Conservation (phyloP, 2,888 invertebrate genomes). For the Nomada fucata region DNA sequence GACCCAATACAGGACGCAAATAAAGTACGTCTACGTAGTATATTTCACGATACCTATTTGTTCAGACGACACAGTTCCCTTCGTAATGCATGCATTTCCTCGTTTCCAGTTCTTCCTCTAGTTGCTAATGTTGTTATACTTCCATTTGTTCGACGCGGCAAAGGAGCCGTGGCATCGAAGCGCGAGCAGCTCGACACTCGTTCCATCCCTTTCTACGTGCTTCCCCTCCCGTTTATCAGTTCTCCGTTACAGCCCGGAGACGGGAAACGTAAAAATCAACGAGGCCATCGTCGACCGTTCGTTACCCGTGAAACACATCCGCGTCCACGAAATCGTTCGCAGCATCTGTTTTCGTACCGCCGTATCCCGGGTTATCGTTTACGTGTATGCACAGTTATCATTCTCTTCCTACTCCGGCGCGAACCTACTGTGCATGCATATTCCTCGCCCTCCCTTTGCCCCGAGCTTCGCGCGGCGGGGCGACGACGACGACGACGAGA, state of each 20-base stretch:
- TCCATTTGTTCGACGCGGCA: conserved; percentile 63
- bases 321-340: conserved; percentile 12
- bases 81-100: conserved; percentile 55
- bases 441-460: conserved; percentile 23
- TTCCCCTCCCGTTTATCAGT: not conserved
- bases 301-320: conserved; percentile 20
- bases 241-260: not conserved
- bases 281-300: conserved; percentile 25
- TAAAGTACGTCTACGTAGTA: conserved; percentile 37
- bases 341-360: conserved; percentile 5
- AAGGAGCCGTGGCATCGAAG: conserved; percentile 49
- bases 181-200: conserved; percentile 59
- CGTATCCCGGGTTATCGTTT: conserved; percentile 10
- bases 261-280: not conserved
- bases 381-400: not conserved
- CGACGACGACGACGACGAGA: conserved; percentile 5
- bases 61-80: conserved; percentile 44
- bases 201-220: conserved; percentile 23
- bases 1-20: conserved; percentile 17
- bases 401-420: not conserved
- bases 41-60: conserved; percentile 62
- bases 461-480: not conserved
- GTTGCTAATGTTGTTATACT: conserved; percentile 66
- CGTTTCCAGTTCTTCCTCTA: conserved; percentile 65
- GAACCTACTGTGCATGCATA: conserved; percentile 1